These are phyloP conservation scores for Monomorium pharaonis DNA, from an alignment of 1,140 invertebrate species.

Conservation along the genomic window DNA sequence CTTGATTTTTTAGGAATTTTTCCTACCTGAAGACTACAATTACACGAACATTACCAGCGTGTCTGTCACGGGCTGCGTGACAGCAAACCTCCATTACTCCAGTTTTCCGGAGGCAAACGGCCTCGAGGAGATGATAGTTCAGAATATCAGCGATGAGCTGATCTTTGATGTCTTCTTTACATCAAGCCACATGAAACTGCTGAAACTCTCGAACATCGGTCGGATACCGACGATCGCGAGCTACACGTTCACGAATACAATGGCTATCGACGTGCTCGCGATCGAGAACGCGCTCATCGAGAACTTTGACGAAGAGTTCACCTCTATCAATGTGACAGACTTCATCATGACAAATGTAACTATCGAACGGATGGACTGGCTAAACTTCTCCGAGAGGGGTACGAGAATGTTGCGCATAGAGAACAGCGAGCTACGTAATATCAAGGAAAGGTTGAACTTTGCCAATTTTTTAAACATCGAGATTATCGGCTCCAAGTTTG, in stretches of 20 bases:
- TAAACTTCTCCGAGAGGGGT: constrained; percentile 70
- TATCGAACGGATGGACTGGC: constrained; percentile 60
- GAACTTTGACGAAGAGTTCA: constrained; percentile 73
- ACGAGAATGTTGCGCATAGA: constrained; percentile 57
- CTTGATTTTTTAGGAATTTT: constrained; percentile 71
- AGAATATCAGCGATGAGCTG: constrained; percentile 72
- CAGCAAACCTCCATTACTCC: constrained; percentile 66
- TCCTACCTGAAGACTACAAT: constrained; percentile 65
- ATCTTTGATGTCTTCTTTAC: constrained; percentile 64
- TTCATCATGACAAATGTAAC: constrained; percentile 75
- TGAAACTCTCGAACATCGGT: constrained; percentile 70
- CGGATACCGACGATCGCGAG: constrained; percentile 70
- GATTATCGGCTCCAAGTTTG: constrained; percentile 73
- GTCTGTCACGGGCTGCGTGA: constrained; percentile 65
- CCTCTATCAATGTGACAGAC: constrained; percentile 46
- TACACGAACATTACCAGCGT: constrained; percentile 72
- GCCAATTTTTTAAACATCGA: constrained; percentile 68
- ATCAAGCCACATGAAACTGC: constrained; percentile 58
- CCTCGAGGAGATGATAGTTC: constrained; percentile 70
- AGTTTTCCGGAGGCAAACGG: constrained; percentile 60
- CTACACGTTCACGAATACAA: constrained; percentile 63
- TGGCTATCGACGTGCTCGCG: constrained; percentile 63
- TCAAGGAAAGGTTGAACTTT: constrained; percentile 65
- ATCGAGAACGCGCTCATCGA: constrained; percentile 72
- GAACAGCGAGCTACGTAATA: constrained; percentile 65